Conservation (phyloP, 64 coral and sea anemone species). For the Hydrozoanthus tunicans region DNA sequence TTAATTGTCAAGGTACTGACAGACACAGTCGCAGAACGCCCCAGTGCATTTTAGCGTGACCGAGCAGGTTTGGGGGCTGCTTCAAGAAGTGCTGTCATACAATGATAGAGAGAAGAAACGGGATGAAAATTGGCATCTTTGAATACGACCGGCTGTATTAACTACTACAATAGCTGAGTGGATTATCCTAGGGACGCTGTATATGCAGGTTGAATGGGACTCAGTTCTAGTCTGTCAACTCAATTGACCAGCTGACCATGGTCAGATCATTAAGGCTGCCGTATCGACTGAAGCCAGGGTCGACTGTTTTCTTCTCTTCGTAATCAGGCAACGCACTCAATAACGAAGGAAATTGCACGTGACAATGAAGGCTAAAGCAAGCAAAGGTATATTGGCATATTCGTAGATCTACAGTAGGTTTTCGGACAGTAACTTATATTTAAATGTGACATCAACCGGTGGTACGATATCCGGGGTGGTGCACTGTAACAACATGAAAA, state of each 20-base stretch:
- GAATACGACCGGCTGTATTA: not conserved
- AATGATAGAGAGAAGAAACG: not conserved
- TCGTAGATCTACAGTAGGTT: not conserved
- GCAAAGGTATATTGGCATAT: not conserved
- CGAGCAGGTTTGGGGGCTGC: constrained; percentile 22
- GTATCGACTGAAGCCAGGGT: not conserved
- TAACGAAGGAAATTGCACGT: not conserved
- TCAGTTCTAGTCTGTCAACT: too few relatives aligned
- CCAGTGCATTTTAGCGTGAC: constrained; percentile 16
- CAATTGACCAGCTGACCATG: not conserved
- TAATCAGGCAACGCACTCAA: not conserved
- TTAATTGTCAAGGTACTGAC: constrained; percentile 6
- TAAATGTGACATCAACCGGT: not conserved
- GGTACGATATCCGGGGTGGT: constrained; percentile 25
- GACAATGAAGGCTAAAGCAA: constrained; percentile 27
- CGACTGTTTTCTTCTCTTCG: not conserved
- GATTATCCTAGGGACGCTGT: not conserved
- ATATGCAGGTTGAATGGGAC: too few relatives aligned
- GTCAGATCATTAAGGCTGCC: not conserved
- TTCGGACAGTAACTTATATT: too few relatives aligned
- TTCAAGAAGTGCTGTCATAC: not conserved
- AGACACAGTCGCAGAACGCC: not conserved
- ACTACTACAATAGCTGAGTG: not conserved
- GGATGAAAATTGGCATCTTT: not conserved
- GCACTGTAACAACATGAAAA: not conserved